Base-by-base conservation (phyloP, 2,888 invertebrate genomes). In the Iselma pallidipennis region DNA sequence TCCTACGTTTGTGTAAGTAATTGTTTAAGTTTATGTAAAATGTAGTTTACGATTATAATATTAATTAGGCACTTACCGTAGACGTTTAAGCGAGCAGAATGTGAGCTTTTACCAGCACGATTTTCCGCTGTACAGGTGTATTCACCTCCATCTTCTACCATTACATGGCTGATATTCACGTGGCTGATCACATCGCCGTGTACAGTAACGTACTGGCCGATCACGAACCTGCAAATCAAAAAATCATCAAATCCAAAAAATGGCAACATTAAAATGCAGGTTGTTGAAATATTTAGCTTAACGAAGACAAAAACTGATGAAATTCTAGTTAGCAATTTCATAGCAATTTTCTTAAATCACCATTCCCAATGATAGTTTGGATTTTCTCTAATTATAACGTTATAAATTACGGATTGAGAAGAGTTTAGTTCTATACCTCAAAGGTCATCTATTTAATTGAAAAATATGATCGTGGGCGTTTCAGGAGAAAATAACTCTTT, bases 121-220 rank as follows among this genome's bases (percentile, higher is more conserved):
- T 92, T 93, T 76, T 88, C 88, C 0, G 91, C 91, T 4, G 85
- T 86, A 78, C 93, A 93, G 49, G 88, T 85, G 81, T 92, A 92
- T 78, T 91, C 90, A 21, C 92, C 93, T 16, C 92, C 92, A 76
- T 92, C 92, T 81, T 91, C 89, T 52, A 90, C 89, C 85, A 87
- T 88, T 71, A 90, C 90, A 77, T 89, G 88, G 77, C 88, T 90
- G 75, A 93, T 91, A 83, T 92, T 92, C 72, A 92, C 91, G 82
- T 91, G 91, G 78, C 92, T 91, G 80, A 92, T 90, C 72, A 92
- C 91, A 81, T 92, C 92, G 58, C 91, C 92, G 74, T 91, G 89
- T 49, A 90, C 87, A 61, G 87, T 90, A 72, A 89, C 90, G 81
- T 90, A 90, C 80, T 91, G 90, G 42, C 91, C 90, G 77, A 90